phyloP scores from a whole-genome alignment of 1,140 invertebrate genomes.

The Drosophila ohnishii region DNA sequence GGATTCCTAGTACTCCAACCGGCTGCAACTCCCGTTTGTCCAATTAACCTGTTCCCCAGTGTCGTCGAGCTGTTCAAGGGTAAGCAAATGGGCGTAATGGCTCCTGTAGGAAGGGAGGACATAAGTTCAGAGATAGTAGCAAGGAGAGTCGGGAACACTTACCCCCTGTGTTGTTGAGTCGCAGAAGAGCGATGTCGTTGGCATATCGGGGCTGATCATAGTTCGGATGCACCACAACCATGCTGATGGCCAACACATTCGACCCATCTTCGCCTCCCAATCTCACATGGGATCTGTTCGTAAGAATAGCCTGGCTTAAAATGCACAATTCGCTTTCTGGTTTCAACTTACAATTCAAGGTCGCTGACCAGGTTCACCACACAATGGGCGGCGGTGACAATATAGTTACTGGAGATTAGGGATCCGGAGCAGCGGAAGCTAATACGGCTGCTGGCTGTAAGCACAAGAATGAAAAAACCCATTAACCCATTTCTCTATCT shows the following conservation, averaged over 20 bases:
- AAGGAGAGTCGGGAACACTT: not conserved
- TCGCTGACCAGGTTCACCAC: slow-evolving; percentile 83
- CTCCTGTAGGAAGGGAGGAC: slow-evolving; percentile 26
- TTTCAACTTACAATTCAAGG: slow-evolving; percentile 83
- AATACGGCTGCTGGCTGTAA: slow-evolving; percentile 83
- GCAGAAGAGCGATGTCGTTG: slow-evolving; percentile 88
- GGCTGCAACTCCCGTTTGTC: slow-evolving; percentile 84
- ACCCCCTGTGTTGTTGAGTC: slow-evolving; percentile 72
- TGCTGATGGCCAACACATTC: slow-evolving; percentile 84
- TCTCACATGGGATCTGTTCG: slow-evolving; percentile 84
- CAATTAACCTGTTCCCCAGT: slow-evolving; percentile 63
- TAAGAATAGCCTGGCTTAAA: slow-evolving; percentile 15
- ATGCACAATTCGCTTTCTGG: not conserved
- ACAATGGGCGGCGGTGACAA: slow-evolving; percentile 89
- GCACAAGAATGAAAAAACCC: slow-evolving; percentile 18
- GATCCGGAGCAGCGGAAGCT: slow-evolving; percentile 87
- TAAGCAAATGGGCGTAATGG: slow-evolving; percentile 84
- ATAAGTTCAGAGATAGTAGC: too few relatives aligned
- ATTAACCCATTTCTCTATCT: not conserved
- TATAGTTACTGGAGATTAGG: slow-evolving; percentile 85
- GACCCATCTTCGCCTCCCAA: slow-evolving; percentile 86
- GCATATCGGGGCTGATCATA: slow-evolving; percentile 86
- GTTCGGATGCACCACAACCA: slow-evolving; percentile 84
- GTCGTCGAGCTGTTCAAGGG: slow-evolving; percentile 73
- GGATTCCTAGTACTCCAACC: slow-evolving; percentile 84